These are phyloP conservation scores for Phymatocera aterrima DNA, from an alignment of 2,888 invertebrate genomes.

Conservation along the genomic window DNA sequence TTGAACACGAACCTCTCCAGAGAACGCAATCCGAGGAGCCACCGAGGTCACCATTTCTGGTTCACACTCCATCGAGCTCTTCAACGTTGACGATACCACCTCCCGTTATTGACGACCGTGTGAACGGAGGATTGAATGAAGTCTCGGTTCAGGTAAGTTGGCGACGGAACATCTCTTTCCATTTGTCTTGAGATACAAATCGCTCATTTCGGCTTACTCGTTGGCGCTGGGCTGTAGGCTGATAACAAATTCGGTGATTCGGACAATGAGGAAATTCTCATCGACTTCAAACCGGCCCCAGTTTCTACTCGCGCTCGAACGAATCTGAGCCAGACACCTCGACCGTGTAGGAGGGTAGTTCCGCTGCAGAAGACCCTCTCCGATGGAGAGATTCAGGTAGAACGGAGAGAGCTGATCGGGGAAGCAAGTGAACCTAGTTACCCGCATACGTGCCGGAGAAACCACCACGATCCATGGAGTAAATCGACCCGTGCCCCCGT, in stretches of 20 bases:
- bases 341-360: slow-evolving; percentile 74
- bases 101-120: neutral
- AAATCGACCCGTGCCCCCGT: slow-evolving; percentile 67
- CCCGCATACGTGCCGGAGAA: slow-evolving; percentile 71
- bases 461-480: slow-evolving; percentile 71
- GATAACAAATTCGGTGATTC: slow-evolving; percentile 75
- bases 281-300: slow-evolving; percentile 89
- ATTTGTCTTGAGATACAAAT: slow-evolving; percentile 9
- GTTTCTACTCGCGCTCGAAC: slow-evolving; percentile 81
- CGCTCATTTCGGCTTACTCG: neutral
- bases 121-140: slow-evolving; percentile 62
- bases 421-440: slow-evolving; percentile 74
- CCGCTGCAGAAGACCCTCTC: slow-evolving; percentile 86
- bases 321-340: slow-evolving; percentile 67
- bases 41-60: slow-evolving; percentile 84
- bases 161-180: neutral
- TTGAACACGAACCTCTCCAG: slow-evolving; percentile 86
- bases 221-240: slow-evolving; percentile 42
- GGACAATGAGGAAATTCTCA: slow-evolving; percentile 88
- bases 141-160: slow-evolving; percentile 32
- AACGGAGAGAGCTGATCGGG: slow-evolving; percentile 72
- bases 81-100: slow-evolving; percentile 8
- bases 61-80: slow-evolving; percentile 76
- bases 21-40: slow-evolving; percentile 92
- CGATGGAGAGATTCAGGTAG: slow-evolving; percentile 85